A percentile compares a stretch with the other conserved stretches of the same genome.
These are phyloP conservation scores for Megaleporinus macrocephalus DNA, from an alignment of 2,113 vertebrate species.

Conservation along the genomic window DNA sequence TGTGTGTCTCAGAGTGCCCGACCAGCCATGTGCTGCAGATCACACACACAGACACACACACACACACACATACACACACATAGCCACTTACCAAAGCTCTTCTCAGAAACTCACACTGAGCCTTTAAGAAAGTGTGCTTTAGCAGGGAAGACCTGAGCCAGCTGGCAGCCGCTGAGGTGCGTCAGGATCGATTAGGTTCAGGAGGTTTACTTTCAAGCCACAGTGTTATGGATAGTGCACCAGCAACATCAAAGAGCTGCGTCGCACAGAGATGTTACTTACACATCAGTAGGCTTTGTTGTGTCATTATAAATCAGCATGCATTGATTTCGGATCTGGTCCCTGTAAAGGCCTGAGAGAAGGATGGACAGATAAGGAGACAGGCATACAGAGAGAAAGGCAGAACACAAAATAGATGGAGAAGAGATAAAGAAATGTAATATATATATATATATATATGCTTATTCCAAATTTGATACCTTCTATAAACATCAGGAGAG, in stretches of 20 bases:
- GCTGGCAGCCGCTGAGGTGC: slow-evolving; percentile 5
- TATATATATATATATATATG: no score
- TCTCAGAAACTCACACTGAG: not conserved
- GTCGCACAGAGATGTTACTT: not conserved
- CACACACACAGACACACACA: not conserved
- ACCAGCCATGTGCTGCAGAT: not conserved
- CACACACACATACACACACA: not conserved
- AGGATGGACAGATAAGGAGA: not conserved
- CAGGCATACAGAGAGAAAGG: not conserved
- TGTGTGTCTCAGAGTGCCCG: not conserved
- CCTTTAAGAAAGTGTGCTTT: slow-evolving; percentile 8
- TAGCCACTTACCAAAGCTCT: not conserved
- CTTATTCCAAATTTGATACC: no score
- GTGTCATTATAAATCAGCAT: not conserved
- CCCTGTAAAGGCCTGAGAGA: not conserved
- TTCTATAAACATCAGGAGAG: no score
- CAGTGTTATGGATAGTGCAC: not conserved
- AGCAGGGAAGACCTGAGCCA: not conserved
- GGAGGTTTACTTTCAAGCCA: slow-evolving; percentile 7
- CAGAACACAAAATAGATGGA: not conserved
- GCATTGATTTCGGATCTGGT: slow-evolving; percentile 23
- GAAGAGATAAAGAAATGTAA: no score
- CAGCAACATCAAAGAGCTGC: not conserved
- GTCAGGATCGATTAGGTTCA: slow-evolving; percentile 16
- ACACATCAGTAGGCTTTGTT: slow-evolving; percentile 1